A percentile compares a stretch with the other conserved stretches of the same genome.
These are phyloP conservation scores for Takifugu rubripes DNA, from an alignment of 2,797 vertebrate genomes.

Conservation along the genomic window DNA sequence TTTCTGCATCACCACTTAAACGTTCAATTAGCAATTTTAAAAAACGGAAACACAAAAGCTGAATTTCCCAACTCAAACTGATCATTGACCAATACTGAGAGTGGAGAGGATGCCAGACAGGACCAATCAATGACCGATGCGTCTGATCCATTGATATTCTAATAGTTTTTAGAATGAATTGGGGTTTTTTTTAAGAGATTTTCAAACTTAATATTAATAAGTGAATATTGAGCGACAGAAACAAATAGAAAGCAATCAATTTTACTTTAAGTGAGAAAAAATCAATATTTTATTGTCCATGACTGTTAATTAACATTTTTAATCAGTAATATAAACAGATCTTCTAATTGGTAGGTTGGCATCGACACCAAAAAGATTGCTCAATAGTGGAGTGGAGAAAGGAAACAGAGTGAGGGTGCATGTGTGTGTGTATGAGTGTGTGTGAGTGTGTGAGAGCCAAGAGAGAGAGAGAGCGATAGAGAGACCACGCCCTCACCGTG, in stretches of 20 bases:
- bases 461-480: constrained; percentile 20
- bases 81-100: too few relatives aligned
- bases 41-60: background rate
- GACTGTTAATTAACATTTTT: constrained; percentile 3
- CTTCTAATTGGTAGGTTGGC: constrained; percentile 46
- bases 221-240: too few relatives aligned
- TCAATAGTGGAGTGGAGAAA: constrained; percentile 24
- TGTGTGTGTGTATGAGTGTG: constrained; percentile 2
- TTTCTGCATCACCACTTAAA: background rate
- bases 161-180: too few relatives aligned
- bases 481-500: constrained; percentile 65
- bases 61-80: too few relatives aligned
- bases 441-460: background rate
- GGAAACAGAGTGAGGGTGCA: constrained; percentile 19
- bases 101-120: too few relatives aligned
- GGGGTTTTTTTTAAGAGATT: too few relatives aligned
- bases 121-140: too few relatives aligned
- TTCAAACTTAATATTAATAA: too few relatives aligned
- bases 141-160: too few relatives aligned
- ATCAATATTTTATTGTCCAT: too few relatives aligned
- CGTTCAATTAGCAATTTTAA: background rate
- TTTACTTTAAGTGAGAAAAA: too few relatives aligned
- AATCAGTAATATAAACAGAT: constrained; percentile 23
- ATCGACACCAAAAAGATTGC: constrained; percentile 37
- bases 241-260: too few relatives aligned